A percentile compares a stretch with the other conserved stretches of the same genome.
Evolutionary conservation across 2,888 invertebrate species (phyloP).

Genomic region (Diploptera punctata): DNA sequence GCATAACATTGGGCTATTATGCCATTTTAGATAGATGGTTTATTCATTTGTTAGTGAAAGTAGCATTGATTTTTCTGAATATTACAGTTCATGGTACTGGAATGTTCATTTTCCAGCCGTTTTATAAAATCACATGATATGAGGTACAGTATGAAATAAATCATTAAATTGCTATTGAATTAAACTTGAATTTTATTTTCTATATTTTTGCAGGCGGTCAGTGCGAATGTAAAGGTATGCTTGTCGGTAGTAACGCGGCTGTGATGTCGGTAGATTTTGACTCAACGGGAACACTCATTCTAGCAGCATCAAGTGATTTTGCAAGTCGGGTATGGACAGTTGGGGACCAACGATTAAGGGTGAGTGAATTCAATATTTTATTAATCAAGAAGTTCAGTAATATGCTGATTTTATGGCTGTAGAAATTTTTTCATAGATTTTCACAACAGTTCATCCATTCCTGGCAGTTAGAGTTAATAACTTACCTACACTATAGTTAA

Average conservation of each 20-base stretch:
- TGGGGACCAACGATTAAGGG: slow-evolving; percentile 85
- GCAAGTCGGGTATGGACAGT: slow-evolving; percentile 97
- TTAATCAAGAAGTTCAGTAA: too few species aligned
- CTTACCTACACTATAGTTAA: too few species aligned
- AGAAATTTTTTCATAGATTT: too few species aligned
- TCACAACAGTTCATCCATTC: too few species aligned
- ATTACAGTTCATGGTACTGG: too few species aligned
- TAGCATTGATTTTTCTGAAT: background rate
- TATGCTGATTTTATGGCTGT: too few species aligned
- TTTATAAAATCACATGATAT: too few species aligned
- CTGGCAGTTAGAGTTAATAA: too few species aligned
- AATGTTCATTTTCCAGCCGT: too few species aligned
- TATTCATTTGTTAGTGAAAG: background rate
- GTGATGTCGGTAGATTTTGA: slow-evolving; percentile 98
- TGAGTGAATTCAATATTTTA: background rate
- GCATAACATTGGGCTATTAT: too few species aligned
- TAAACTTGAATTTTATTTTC: background rate
- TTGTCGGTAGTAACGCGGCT: slow-evolving; percentile 94
- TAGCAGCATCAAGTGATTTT: slow-evolving; percentile 96
- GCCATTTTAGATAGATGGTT: too few species aligned
- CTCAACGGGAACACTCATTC: slow-evolving; percentile 81
- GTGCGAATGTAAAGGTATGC: slow-evolving; percentile 75
- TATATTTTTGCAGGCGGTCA: slow-evolving; percentile 58
- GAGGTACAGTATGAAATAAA: background rate
- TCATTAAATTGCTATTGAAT: background rate